These are phyloP conservation scores for Sciurus vulgaris DNA, from an alignment of 2,797 vertebrate species.

Conservation along the genomic window DNA sequence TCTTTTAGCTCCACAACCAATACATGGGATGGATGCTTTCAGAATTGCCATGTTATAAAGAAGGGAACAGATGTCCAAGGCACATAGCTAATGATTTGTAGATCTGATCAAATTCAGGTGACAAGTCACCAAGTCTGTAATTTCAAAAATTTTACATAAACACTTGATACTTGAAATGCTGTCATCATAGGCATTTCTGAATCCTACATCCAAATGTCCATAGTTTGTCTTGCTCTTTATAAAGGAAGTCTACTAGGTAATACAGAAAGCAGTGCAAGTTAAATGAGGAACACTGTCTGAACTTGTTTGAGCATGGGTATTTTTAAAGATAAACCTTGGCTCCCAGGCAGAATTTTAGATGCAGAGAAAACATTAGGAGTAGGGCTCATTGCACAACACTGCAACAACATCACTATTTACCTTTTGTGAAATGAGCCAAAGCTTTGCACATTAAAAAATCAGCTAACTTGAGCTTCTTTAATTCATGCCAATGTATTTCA, in stretches of 20 bases:
- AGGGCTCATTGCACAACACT: not conserved
- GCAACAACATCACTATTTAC: not conserved
- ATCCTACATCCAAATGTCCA: not conserved
- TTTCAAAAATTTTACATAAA: not conserved
- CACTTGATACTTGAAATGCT: not conserved
- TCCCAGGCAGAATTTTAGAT: slow-evolving; percentile 19
- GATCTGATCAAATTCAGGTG: not conserved
- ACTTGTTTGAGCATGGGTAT: slow-evolving; percentile 40
- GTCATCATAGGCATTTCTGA: not conserved
- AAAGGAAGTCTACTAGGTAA: slow-evolving; percentile 25
- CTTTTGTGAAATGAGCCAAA: not conserved
- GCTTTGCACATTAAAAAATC: not conserved
- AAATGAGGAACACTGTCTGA: slow-evolving; percentile 16
- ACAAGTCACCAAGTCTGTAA: not conserved
- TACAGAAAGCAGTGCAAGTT: slow-evolving; percentile 25
- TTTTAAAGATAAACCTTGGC: slow-evolving; percentile 65
- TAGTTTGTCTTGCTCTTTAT: not conserved
- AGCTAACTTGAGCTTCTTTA: not conserved
- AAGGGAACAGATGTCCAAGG: not conserved
- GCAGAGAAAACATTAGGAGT: slow-evolving; percentile 16
- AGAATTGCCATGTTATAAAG: not conserved
- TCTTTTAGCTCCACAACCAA: not conserved
- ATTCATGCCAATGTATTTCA: not conserved
- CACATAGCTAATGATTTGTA: not conserved
- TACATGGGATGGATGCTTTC: not conserved